A percentile compares a stretch with the other conserved stretches of the same genome.
These are phyloP conservation scores for Meleagris gallopavo DNA, from an alignment of 2,113 vertebrate genomes.

Conservation along the genomic window DNA sequence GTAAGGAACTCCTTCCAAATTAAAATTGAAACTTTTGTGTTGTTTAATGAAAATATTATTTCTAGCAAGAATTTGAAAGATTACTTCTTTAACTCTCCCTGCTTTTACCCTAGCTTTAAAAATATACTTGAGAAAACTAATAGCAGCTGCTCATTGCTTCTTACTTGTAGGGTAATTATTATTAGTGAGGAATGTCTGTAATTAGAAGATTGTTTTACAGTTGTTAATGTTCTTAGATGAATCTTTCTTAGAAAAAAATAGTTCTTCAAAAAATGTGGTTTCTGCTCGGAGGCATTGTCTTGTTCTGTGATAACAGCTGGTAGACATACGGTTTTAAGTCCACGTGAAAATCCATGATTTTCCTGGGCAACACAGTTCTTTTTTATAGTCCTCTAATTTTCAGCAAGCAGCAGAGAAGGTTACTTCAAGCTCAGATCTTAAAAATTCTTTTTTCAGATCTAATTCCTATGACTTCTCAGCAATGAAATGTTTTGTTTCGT, in stretches of 20 bases:
- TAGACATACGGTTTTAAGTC: neutral
- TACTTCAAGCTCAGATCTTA: neutral
- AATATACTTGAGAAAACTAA: neutral
- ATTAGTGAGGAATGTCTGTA: neutral
- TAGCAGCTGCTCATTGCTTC: neutral
- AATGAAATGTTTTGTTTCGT: neutral
- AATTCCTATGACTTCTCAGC: neutral
- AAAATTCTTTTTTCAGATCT: neutral
- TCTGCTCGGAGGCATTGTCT: neutral
- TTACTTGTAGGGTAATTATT: neutral
- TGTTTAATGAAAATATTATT: neutral
- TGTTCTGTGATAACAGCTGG: neutral
- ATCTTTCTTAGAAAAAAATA: neutral
- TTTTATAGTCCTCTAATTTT: neutral
- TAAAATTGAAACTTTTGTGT: neutral
- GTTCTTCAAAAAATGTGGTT: neutral
- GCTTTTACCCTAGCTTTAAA: neutral
- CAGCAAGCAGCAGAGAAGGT: neutral
- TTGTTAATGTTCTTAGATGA: neutral
- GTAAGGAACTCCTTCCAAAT: neutral
- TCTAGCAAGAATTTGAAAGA: neutral
- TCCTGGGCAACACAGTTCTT: neutral
- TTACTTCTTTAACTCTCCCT: neutral
- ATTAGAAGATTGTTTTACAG: neutral
- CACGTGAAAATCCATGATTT: neutral